Conservation (phyloP, 1,140 invertebrate species). For the Dinoponera quadriceps region DNA sequence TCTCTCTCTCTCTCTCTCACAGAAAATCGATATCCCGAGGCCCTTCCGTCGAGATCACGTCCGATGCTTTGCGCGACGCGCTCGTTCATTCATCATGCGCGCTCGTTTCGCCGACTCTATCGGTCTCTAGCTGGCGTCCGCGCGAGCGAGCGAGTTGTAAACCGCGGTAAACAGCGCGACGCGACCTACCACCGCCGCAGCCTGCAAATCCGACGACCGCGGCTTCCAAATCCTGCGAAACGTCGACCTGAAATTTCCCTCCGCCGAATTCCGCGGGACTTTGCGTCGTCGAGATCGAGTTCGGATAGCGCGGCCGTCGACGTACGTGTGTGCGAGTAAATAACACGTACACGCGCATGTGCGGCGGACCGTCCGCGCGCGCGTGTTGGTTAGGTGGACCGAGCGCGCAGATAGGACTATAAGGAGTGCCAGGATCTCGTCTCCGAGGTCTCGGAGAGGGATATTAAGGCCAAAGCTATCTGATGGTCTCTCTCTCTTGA, state of each 20-base stretch:
- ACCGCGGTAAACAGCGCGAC: neutral
- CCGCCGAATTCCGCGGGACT: conserved; percentile 8
- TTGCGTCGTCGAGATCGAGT: conserved; percentile 22
- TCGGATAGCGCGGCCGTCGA: conserved; percentile 5
- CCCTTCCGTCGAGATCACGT: conserved; percentile 19
- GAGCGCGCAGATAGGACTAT: conserved; percentile 39
- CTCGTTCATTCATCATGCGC: conserved; percentile 34
- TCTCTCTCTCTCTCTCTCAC: too few species aligned
- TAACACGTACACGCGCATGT: conserved; percentile 10
- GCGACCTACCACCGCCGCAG: too few species aligned
- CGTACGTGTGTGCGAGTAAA: conserved; percentile 11
- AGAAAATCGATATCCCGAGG: conserved; percentile 13
- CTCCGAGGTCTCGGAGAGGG: conserved; percentile 66
- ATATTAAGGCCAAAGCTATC: conserved; percentile 75
- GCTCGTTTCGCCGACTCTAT: conserved; percentile 24
- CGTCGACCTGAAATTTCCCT: conserved; percentile 37
- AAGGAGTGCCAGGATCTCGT: conserved; percentile 63
- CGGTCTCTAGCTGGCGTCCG: neutral
- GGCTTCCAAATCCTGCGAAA: neutral
- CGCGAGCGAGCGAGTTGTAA: neutral
- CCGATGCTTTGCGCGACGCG: neutral
- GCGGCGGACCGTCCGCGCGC: neutral
- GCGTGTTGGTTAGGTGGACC: conserved; percentile 41
- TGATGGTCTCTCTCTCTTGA: conserved; percentile 62
- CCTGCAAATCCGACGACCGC: neutral